A percentile compares a stretch with the other conserved stretches of the same genome.
phyloP scores from a whole-genome alignment of 2,113 vertebrate genomes.

The Protobothrops flavoviridis region DNA sequence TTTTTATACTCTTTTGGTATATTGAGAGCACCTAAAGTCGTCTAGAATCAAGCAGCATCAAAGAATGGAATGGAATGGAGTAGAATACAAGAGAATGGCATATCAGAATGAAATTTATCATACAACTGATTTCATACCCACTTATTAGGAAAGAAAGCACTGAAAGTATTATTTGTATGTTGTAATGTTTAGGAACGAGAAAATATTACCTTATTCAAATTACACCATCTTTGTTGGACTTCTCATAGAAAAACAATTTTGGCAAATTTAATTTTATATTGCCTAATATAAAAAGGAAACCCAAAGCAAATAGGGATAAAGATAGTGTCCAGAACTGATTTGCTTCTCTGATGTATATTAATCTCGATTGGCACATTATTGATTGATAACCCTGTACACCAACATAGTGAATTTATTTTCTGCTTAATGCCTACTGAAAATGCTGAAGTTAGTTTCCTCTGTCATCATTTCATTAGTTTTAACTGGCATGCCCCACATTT shows the following conservation, averaged over 20 bases:
- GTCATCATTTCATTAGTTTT: neutral
- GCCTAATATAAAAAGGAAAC: neutral
- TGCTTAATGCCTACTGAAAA: neutral
- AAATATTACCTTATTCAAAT: neutral
- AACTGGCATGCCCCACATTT: neutral
- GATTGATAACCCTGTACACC: neutral
- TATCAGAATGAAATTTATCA: neutral
- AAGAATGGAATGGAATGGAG: neutral
- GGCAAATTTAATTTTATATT: neutral
- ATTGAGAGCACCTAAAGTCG: neutral
- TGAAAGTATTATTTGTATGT: neutral
- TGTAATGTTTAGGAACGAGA: neutral
- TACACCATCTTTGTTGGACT: neutral
- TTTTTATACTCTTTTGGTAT: neutral
- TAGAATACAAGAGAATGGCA: neutral
- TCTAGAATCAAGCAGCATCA: neutral
- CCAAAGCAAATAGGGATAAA: neutral
- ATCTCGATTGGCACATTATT: neutral
- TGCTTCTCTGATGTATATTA: neutral
- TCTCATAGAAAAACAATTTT: neutral
- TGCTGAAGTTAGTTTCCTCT: neutral
- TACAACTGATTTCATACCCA: neutral
- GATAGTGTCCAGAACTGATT: neutral
- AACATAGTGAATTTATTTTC: neutral
- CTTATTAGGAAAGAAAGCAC: neutral